Evolutionary conservation across 2,888 invertebrate species (phyloP).

Genomic region (Epirrhoe tristata): DNA sequence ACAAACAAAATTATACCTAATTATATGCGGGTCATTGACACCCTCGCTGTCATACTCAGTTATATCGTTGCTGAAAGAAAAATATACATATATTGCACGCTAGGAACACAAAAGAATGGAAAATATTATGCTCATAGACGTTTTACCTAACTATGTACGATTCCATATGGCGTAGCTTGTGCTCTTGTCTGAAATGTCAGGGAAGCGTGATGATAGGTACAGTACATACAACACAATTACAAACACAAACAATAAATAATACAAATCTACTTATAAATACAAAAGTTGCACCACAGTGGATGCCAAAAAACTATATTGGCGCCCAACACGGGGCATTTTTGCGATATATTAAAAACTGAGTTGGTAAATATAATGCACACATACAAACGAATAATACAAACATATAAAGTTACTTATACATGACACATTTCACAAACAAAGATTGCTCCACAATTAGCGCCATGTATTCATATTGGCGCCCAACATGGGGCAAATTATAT

Average conservation of each 20-base stretch:
- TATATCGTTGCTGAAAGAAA: constrained; percentile 81
- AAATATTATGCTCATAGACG: constrained; percentile 37
- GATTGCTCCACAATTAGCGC: background rate
- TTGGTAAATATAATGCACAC: background rate
- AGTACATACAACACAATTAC: constrained; percentile 18
- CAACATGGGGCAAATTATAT: background rate
- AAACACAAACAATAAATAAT: constrained; percentile 21
- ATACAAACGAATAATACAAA: constrained; percentile 7
- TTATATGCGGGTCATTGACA: constrained; percentile 65
- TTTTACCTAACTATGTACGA: constrained; percentile 74
- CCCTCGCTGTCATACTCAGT: constrained; percentile 64
- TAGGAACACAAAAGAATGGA: constrained; percentile 47
- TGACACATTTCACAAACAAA: background rate
- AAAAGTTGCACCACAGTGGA: constrained; percentile 32
- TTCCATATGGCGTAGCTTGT: constrained; percentile 60
- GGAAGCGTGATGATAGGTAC: constrained; percentile 43
- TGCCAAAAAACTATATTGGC: constrained; percentile 27
- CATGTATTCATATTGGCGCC: background rate
- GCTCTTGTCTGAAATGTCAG: constrained; percentile 70
- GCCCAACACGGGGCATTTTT: constrained; percentile 19
- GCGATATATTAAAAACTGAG: background rate
- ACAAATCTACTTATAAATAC: constrained; percentile 33
- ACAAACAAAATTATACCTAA: constrained; percentile 72
- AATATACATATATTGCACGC: constrained; percentile 60
- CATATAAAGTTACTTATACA: constrained; percentile 1